Conservation (phyloP, 1,140 invertebrate genomes). For the Telenomus remus region DNA sequence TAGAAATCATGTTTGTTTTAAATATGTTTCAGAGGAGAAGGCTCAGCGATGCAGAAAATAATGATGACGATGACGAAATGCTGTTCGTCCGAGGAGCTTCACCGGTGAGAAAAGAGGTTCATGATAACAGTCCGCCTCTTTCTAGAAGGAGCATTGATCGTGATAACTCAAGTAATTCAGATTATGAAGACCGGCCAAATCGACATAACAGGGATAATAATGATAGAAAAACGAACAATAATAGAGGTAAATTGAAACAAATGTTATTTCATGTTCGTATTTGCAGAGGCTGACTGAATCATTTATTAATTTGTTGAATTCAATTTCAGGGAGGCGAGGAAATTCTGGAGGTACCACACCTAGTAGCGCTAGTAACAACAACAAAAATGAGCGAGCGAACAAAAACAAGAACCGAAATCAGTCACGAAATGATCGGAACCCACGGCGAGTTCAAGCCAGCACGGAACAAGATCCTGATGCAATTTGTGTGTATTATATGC, state of each 20-base stretch:
- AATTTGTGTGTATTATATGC: slow-evolving; percentile 89
- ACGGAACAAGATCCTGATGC: slow-evolving; percentile 80
- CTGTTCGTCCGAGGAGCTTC: slow-evolving; percentile 84
- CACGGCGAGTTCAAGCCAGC: slow-evolving; percentile 58
- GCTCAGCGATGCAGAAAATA: slow-evolving; percentile 74
- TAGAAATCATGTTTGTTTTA: too few species aligned
- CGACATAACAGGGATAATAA: slow-evolving; percentile 68
- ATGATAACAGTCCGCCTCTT: slow-evolving; percentile 65
- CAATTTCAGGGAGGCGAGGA: slow-evolving; percentile 60
- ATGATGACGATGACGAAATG: slow-evolving; percentile 86
- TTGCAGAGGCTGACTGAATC: too few species aligned
- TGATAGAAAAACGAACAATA: slow-evolving; percentile 62
- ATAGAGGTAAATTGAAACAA: slow-evolving; percentile 61
- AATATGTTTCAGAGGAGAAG: slow-evolving; percentile 67
- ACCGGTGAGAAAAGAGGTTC: slow-evolving; percentile 68
- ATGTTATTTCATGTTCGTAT: too few species aligned
- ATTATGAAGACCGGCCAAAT: slow-evolving; percentile 66
- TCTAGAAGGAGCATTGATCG: slow-evolving; percentile 63
- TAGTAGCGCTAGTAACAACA: neutral
- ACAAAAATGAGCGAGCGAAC: slow-evolving; percentile 69
- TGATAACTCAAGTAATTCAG: slow-evolving; percentile 68
- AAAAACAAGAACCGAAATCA: slow-evolving; percentile 71
- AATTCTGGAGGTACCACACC: slow-evolving; percentile 26
- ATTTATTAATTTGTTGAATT: too few species aligned
- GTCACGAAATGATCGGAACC: slow-evolving; percentile 66